Evolutionary conservation across 2,888 invertebrate species (phyloP).

Genomic region (Emmelina monodactyla): DNA sequence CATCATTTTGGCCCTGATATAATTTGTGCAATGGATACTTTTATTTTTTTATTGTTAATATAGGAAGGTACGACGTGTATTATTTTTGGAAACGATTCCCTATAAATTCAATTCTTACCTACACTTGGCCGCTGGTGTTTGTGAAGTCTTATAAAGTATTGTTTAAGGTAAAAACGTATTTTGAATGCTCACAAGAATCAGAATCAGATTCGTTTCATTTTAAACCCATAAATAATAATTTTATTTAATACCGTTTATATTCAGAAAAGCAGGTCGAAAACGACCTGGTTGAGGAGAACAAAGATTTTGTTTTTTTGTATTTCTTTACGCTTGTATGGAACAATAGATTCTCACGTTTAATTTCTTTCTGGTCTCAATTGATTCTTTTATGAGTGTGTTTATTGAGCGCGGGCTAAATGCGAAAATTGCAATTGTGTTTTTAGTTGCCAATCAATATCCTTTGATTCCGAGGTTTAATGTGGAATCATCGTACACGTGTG

Average conservation of each 20-base stretch:
- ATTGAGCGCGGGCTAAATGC: slow-evolving; percentile 55
- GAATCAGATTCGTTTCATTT: slow-evolving; percentile 33
- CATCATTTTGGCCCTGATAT: too few relatives aligned
- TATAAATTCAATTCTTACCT: too few relatives aligned
- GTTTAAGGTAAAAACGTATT: slow-evolving; percentile 26
- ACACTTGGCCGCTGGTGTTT: too few relatives aligned
- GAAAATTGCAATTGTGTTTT: slow-evolving; percentile 47
- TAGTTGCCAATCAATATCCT: slow-evolving; percentile 20
- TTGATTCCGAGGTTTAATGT: too few relatives aligned
- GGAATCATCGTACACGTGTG: too few relatives aligned
- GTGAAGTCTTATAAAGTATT: slow-evolving; percentile 26
- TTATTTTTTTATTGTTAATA: too few relatives aligned
- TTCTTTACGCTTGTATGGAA: slow-evolving; percentile 58
- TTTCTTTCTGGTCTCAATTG: slow-evolving; percentile 61
- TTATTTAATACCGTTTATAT: slow-evolving; percentile 58
- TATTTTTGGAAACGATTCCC: too few relatives aligned
- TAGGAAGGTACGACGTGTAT: too few relatives aligned
- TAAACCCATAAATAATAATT: slow-evolving; percentile 48
- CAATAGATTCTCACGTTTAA: slow-evolving; percentile 67
- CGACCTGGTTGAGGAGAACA: slow-evolving; percentile 58
- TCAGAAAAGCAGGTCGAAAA: slow-evolving; percentile 58
- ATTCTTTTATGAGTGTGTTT: slow-evolving; percentile 65
- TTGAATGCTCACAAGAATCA: neutral
- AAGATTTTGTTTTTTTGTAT: slow-evolving; percentile 58
- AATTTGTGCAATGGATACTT: too few relatives aligned